Evolutionary conservation across 1,140 invertebrate species (phyloP), one percentile per base, ranked within the genome.

Genomic region (Nebria ingens): DNA sequence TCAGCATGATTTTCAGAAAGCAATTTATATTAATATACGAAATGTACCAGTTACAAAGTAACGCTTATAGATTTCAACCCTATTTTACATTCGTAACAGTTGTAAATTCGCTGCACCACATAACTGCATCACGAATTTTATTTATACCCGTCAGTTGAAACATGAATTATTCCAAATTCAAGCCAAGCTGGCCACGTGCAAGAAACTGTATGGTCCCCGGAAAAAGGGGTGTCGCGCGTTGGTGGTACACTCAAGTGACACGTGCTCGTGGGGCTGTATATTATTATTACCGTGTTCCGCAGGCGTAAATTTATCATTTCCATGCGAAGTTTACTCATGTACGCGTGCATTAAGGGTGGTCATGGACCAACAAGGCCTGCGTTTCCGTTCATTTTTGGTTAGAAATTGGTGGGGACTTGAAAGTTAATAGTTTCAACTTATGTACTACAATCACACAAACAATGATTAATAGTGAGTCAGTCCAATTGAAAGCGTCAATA

Each of bases 111-210:
- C 17, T 45, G 17, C 40, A 45, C 40, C 40, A 17, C 15, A 45
- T 45, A 12, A 45, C n/a, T 45, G 40, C 40, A 45, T 9, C 40
- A 45, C 40, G 40, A 45, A 45, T 45, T 45, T 45, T 45, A 45
- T 45, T 45, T 45, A 45, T 45, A 17, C 17, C 40, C 40, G 17
- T 45, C 40, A 45, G 17, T 45, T 45, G 9, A 9, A 17, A 45
- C 40, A 45, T 45, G 40, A 45, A 45, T 45, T 45, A 45, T 45
- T 11, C 15, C 40, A 17, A 45, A 45, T 12, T 45, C 40, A 17
- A 12, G 40, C 40, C 40, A 45, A 45, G 40, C 17, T 17, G 40
- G 25, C 6, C 3, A 45, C 40, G 40, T 45, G 40, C 40, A 45
- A 6, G 40, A 4, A 4, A 4, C 6, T 3, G 40, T 17, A 17